Base-by-base conservation (phyloP, 2,888 invertebrate genomes). In the Heteromurus nitidus region DNA sequence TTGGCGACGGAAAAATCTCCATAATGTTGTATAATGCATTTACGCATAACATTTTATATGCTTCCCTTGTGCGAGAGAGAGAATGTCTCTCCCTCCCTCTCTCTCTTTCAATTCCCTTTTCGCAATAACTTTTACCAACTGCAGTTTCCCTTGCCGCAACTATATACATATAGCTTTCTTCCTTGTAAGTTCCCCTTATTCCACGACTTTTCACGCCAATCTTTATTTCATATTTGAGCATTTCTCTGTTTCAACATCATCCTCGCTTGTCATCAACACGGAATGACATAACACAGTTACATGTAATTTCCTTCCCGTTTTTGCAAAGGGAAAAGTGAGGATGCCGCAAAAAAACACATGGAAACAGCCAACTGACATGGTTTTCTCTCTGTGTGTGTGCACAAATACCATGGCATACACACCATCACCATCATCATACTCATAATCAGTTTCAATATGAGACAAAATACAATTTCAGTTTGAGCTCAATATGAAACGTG, bases 191-290 rank as follows among this genome's bases (percentile, higher is more conserved):
- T 9, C 36, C 36, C 5, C 36, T 13, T 9, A 5, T 13, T 9
- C 36, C 36, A 13, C 5, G 36, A 5, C 36, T 13, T 36, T 36
- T 36, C 36, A n/a, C 36, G 36, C 36, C 36, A 9, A 5, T 36
- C 36, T 36, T 36, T 36, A 3, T 20, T 26, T 58, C 50, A 50
- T 50, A n/a, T n/a, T n/a, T n/a, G n/a, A n/a, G n/a, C n/a, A n/a
- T n/a, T n/a, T n/a, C 3, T 50, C 58, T n/a, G 13, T 16, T 26
- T 26, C 7, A 13, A 16, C 18, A 24, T 11, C 50, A n/a, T 50
- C 3, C n/a, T 50, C 58, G 13, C 58, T 58, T 44, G 58, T 58
- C 58, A 58, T 58, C 58, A 58, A 58, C 22, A 16, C 18, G 28
- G 28, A 50, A 50, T 50, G 50, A 50, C 50, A 50, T 50, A 50